Conservation (phyloP, 2,113 vertebrate species). For the Gymnobelideus leadbeateri region DNA sequence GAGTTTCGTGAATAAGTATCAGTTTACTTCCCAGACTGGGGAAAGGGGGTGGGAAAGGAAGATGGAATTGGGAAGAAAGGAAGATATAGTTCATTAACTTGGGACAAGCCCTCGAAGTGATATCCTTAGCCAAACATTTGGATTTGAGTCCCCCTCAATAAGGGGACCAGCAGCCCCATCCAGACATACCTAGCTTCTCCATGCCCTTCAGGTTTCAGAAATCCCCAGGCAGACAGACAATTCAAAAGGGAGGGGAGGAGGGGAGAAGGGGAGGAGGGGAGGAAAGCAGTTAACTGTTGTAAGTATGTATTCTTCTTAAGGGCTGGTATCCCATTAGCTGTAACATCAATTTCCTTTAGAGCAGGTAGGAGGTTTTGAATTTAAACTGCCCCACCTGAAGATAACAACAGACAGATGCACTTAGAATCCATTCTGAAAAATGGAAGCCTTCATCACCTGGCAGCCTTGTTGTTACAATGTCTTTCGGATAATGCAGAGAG, state of each 20-base stretch:
- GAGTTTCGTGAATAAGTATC: background rate
- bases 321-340: background rate
- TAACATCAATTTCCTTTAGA: background rate
- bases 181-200: background rate
- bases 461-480: background rate
- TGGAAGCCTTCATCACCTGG: constrained; percentile 7
- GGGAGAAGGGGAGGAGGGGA: too few species aligned
- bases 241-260: background rate
- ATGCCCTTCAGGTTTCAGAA: background rate
- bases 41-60: background rate
- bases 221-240: background rate
- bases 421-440: constrained; percentile 1
- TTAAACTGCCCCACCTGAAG: constrained; percentile 1
- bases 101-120: background rate
- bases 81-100: background rate
- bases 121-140: background rate
- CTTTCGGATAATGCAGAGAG: background rate
- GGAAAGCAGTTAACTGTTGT: background rate
- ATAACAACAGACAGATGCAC: background rate
- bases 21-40: background rate
- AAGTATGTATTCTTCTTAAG: background rate
- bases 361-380: constrained; percentile 9
- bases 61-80: background rate
- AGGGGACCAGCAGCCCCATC: background rate
- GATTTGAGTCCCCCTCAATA: background rate